A percentile compares a stretch with the other conserved stretches of the same genome.
Evolutionary conservation across 2,113 vertebrate species (phyloP).

Genomic region (Eurystomus gularis): DNA sequence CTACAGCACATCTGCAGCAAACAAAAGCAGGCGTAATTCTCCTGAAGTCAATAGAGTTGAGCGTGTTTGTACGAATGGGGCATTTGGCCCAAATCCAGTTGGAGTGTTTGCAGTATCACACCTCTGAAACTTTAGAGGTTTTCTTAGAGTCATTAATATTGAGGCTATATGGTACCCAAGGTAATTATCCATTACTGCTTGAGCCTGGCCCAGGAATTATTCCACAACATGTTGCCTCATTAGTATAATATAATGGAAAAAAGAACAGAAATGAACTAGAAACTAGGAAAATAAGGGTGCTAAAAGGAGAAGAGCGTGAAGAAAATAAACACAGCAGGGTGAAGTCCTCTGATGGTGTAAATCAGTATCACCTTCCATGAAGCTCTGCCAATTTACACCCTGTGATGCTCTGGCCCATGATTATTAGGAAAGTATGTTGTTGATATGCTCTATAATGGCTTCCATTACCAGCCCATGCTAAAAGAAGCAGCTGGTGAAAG

Average conservation of each 20-base stretch:
- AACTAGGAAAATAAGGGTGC: not conserved
- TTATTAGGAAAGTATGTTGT: slow-evolving; percentile 57
- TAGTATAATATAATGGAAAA: not conserved
- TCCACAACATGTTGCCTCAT: slow-evolving; percentile 9
- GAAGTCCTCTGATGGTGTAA: slow-evolving; percentile 1
- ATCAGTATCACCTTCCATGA: not conserved
- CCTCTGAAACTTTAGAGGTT: slow-evolving; percentile 18
- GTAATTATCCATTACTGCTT: slow-evolving; percentile 34
- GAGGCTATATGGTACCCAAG: slow-evolving; percentile 2
- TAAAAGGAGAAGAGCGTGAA: not conserved
- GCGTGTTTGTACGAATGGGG: not conserved
- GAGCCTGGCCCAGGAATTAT: slow-evolving; percentile 7
- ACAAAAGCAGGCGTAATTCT: not conserved
- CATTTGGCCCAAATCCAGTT: slow-evolving; percentile 11
- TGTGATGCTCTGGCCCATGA: slow-evolving; percentile 24
- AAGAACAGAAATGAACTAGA: not conserved
- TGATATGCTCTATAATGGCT: slow-evolving; percentile 64
- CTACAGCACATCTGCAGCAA: not conserved
- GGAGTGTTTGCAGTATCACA: slow-evolving; percentile 1
- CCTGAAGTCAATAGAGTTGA: not conserved
- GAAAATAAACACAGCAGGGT: not conserved
- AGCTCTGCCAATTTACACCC: slow-evolving; percentile 41
- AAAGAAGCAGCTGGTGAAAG: slow-evolving; percentile 77
- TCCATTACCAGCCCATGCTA: slow-evolving; percentile 59
- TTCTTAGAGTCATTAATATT: not conserved